These are phyloP conservation scores for Liasis olivaceus DNA, from an alignment of 2,797 vertebrate species.

Conservation along the genomic window DNA sequence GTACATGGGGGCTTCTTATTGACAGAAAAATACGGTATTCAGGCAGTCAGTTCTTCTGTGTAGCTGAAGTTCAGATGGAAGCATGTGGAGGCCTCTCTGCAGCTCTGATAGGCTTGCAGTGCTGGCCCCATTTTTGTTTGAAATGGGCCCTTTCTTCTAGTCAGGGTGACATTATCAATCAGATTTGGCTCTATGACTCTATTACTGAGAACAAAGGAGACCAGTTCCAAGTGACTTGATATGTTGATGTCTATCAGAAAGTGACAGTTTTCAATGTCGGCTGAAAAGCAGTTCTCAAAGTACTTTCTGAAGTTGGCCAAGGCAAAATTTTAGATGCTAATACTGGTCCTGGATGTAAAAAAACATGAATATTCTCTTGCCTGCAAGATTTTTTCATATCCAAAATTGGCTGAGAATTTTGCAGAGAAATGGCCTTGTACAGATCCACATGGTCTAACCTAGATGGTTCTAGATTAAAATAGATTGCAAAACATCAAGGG, in stretches of 20 bases:
- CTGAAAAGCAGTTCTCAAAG: not conserved
- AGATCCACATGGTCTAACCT: not conserved
- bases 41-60: not conserved
- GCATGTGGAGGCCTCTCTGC: not conserved
- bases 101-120: not conserved
- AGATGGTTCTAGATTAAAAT: slow-evolving; percentile 6
- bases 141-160: not conserved
- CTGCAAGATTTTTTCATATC: not conserved
- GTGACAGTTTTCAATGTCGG: not conserved
- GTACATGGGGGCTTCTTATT: no score
- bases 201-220: not conserved
- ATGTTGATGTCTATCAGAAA: not conserved
- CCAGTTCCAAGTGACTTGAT: not conserved
- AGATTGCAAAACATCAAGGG: not conserved
- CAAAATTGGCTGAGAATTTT: not conserved
- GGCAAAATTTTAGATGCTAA: not conserved
- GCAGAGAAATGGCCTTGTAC: not conserved
- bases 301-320: not conserved
- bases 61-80: not conserved
- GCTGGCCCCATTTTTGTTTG: not conserved
- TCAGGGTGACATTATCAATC: not conserved
- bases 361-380: not conserved
- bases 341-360: not conserved
- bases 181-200: not conserved
- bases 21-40: no score